Base-by-base conservation (phyloP, 2,888 invertebrate genomes). In the Drosophila gaucha region DNA sequence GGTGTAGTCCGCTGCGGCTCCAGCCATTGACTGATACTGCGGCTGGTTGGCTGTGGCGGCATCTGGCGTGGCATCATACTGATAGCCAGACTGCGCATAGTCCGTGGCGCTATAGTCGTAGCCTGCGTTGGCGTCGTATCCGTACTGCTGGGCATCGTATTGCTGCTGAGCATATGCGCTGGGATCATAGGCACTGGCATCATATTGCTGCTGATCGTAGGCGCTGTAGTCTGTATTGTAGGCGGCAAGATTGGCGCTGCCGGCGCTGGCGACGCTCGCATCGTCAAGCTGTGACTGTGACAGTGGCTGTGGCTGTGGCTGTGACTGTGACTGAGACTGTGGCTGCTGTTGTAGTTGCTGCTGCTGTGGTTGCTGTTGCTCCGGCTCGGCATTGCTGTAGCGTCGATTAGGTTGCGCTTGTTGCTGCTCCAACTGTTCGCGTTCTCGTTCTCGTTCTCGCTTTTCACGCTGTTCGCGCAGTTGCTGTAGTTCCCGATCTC, bases 191-290 rank as follows among this genome's bases (percentile, higher is more conserved):
- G 76, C 87, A 22, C 79, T 79, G 43, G 86, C 80, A 31, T 90
- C 90, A 35, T 91, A 91, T 49, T 90, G 91, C 65, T 90, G 90
- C 65, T 89, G 91, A 8, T 87, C 90, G 67, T 91, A 91, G 73
- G 76, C 89, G 56, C 89, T 85, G 71, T 91, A 91, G 69, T 90
- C 91, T 46, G 87, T 86, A 56, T 83, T 88, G 76, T 89, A 89
- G 69, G 84, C 89, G 43, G 84, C 87, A 46, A 84, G 54, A 10
- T 85, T 85, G 30, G 71, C 79, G 54, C 64, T 84, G 46, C 38
- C 82, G 30, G 83, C 80, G 47, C 77, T 89, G 52, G 57, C 56
- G 63, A 75, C 64, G 56, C 57, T 74, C 57, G 46, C 56, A 49
- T 82, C 78, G 41, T 58, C 77, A 20, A 31, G 46, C 4, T 67